Evolutionary conservation across 2,113 vertebrate genomes (phyloP).

Genomic region (Pygoscelis antarcticus): DNA sequence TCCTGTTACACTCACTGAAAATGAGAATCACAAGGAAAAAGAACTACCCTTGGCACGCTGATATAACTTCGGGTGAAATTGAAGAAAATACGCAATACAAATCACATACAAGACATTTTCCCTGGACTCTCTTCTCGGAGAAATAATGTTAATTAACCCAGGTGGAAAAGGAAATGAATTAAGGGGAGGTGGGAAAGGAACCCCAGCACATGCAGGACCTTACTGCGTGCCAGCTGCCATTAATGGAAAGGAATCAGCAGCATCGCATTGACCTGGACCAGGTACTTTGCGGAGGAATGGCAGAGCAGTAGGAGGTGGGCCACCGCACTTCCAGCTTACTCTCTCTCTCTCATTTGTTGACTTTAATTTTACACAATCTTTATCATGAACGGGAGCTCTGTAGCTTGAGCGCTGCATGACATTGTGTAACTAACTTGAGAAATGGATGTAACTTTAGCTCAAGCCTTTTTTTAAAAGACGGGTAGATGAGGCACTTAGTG

Average conservation of each 20-base stretch:
- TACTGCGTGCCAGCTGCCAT: not conserved
- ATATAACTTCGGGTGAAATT: not conserved
- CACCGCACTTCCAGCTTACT: not conserved
- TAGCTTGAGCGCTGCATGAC: not conserved
- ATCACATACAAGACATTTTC: not conserved
- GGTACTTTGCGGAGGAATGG: not conserved
- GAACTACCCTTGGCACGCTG: not conserved
- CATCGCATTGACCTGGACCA: not conserved
- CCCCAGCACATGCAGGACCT: not conserved
- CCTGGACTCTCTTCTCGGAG: not conserved
- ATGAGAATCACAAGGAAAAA: not conserved
- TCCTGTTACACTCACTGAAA: not conserved
- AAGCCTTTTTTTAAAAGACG: not conserved
- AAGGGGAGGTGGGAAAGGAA: not conserved
- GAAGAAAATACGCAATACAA: not conserved
- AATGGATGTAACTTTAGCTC: not conserved
- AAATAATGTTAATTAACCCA: not conserved
- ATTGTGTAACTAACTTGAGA: not conserved
- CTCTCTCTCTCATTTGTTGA: not conserved
- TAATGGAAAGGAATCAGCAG: not conserved
- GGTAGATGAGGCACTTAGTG: no score
- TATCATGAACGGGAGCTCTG: accelerated
- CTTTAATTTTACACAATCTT: not conserved
- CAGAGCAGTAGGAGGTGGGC: not conserved
- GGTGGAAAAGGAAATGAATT: not conserved